Percentiles rank a stretch among this genome's conserved stretches.
phyloP scores from a whole-genome alignment of 2,888 invertebrate species.

The Pocota personata region DNA sequence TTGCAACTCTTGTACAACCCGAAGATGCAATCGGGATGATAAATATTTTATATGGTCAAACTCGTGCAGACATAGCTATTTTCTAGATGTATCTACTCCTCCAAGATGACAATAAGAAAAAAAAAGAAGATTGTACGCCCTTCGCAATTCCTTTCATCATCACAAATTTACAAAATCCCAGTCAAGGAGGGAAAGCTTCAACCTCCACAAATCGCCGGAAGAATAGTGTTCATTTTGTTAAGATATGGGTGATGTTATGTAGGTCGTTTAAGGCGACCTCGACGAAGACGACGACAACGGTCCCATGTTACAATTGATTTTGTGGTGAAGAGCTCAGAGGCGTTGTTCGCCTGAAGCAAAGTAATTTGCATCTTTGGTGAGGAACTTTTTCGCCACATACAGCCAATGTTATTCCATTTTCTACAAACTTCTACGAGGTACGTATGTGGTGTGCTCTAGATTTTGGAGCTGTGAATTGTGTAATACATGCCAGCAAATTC shows the following conservation, averaged over 20 bases:
- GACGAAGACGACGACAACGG: slow-evolving; percentile 22
- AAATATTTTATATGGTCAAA: slow-evolving; percentile 53
- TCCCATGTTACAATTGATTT: slow-evolving; percentile 64
- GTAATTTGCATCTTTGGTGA: slow-evolving; percentile 70
- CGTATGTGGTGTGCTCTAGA: slow-evolving; percentile 65
- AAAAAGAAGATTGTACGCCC: background rate
- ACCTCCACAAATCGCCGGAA: slow-evolving; percentile 48
- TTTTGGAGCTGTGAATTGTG: slow-evolving; percentile 51
- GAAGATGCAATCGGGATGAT: slow-evolving; percentile 59
- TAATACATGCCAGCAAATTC: slow-evolving; percentile 61
- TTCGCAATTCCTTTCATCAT: slow-evolving; percentile 7
- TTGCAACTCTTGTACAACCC: slow-evolving; percentile 35
- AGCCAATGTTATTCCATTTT: slow-evolving; percentile 46
- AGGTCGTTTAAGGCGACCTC: slow-evolving; percentile 58
- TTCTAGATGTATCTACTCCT: background rate
- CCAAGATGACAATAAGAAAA: background rate
- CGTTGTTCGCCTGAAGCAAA: slow-evolving; percentile 55
- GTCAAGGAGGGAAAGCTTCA: slow-evolving; percentile 3
- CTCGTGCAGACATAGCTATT: slow-evolving; percentile 30
- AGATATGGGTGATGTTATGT: slow-evolving; percentile 46
- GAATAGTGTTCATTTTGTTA: slow-evolving; percentile 46
- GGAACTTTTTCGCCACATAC: slow-evolving; percentile 52
- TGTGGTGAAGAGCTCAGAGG: slow-evolving; percentile 51
- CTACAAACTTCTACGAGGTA: slow-evolving; percentile 50
- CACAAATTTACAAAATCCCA: slow-evolving; percentile 22